A percentile compares a stretch with the other conserved stretches of the same genome.
phyloP scores from a whole-genome alignment of 2,888 invertebrate species.

The Alviniconcha strummeri region DNA sequence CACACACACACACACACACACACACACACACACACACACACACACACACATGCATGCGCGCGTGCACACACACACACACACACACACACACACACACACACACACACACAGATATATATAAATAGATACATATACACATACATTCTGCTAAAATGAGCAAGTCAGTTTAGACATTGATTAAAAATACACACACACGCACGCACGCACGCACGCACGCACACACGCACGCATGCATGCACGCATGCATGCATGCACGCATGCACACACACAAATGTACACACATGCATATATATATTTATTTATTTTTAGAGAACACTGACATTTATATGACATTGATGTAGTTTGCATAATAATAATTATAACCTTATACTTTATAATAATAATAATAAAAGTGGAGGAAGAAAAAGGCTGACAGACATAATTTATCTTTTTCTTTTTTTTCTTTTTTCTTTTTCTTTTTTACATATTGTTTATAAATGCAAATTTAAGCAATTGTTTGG shows the following conservation, averaged over 20 bases:
- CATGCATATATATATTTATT: slow-evolving; percentile 3
- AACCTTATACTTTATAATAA: background rate
- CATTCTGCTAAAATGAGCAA: too few species aligned
- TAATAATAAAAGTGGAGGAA: background rate
- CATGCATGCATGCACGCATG: background rate
- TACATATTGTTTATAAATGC: too few species aligned
- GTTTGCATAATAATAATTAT: background rate
- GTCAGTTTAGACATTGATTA: too few species aligned
- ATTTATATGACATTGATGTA: background rate
- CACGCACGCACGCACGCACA: background rate
- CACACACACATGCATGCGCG: background rate
- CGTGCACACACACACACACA: background rate
- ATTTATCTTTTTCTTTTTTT: background rate
- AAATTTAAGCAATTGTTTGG: too few species aligned
- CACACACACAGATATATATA: background rate
- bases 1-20: too few species aligned
- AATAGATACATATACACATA: background rate
- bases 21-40: too few species aligned
- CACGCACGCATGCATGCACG: background rate
- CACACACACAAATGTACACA: background rate
- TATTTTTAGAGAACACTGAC: background rate
- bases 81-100: background rate
- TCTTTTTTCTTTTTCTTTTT: background rate
- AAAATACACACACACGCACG: background rate
- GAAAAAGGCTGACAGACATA: background rate